Percentiles rank a stretch among this genome's conserved stretches.
Evolutionary conservation across 1,140 invertebrate genomes (phyloP).

Genomic region (Hesperophylax magnus): DNA sequence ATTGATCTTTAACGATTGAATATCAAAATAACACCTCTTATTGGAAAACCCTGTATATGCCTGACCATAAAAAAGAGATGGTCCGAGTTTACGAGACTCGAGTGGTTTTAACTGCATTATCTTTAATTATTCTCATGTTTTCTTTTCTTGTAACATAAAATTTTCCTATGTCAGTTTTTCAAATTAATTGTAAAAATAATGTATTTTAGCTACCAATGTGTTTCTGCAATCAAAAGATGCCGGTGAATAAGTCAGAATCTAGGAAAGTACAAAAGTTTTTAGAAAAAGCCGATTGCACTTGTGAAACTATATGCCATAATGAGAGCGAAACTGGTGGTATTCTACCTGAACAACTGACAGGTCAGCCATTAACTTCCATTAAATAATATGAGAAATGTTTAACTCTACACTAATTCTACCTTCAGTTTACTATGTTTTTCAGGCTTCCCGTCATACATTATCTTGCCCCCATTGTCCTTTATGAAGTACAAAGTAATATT

Average conservation of each 20-base stretch:
- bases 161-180: neutral
- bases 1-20: too few species aligned
- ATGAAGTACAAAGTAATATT: constrained; percentile 28
- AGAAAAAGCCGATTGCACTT: neutral
- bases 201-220: constrained; percentile 20
- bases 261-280: constrained; percentile 6
- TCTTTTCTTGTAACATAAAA: neutral
- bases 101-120: too few species aligned
- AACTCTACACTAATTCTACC: neutral
- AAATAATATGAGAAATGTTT: neutral
- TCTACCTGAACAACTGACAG: neutral
- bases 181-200: neutral
- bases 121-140: too few species aligned
- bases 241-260: neutral
- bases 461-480: neutral
- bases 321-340: too few species aligned
- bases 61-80: too few species aligned
- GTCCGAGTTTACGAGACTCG: too few species aligned
- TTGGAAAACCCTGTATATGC: too few species aligned
- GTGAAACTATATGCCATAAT: neutral
- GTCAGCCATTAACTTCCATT: neutral
- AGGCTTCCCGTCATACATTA: neutral
- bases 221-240: constrained; percentile 21
- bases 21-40: too few species aligned
- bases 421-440: neutral